These are phyloP conservation scores for Diplosoma virens DNA, from an alignment of 23 tunicate species.

Conservation along the genomic window DNA sequence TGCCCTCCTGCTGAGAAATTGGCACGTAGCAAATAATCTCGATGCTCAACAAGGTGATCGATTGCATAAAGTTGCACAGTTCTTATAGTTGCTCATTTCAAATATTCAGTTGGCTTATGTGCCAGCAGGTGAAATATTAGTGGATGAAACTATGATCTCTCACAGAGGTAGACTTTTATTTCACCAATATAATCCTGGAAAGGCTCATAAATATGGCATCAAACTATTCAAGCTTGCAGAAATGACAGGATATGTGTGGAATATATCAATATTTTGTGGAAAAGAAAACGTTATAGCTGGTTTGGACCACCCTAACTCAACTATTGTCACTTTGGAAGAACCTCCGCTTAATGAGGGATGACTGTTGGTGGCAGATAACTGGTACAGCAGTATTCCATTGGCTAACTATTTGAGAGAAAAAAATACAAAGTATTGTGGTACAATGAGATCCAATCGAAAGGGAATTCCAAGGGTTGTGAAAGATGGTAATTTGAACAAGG, in stretches of 20 bases:
- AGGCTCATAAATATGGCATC: constrained; percentile 24
- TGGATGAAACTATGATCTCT: constrained; percentile 13
- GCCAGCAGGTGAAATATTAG: constrained; percentile 25
- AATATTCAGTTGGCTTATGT: constrained; percentile 5
- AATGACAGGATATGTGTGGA: constrained; percentile 25
- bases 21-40: constrained; percentile 27
- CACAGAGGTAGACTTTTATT: constrained; percentile 27
- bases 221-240: constrained; percentile 29
- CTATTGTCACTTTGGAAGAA: constrained; percentile 25
- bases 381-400: constrained; percentile 26
- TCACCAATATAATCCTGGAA: constrained; percentile 25
- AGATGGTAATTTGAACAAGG: constrained; percentile 14
- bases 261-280: constrained; percentile 16
- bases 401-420: constrained; percentile 13
- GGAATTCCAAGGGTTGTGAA: not conserved
- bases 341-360: constrained; percentile 18
- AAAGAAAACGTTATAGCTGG: constrained; percentile 9
- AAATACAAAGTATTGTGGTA: constrained; percentile 21
- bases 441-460: constrained; percentile 21
- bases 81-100: constrained; percentile 1
- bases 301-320: constrained; percentile 7
- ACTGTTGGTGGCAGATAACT: constrained; percentile 26
- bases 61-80: constrained; percentile 16
- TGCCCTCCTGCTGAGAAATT: constrained; percentile 11
- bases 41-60: constrained; percentile 21